Percentiles rank a stretch among this genome's conserved stretches.
phyloP scores from a whole-genome alignment of 2,113 vertebrate genomes.

The Halcyon malimbica region DNA sequence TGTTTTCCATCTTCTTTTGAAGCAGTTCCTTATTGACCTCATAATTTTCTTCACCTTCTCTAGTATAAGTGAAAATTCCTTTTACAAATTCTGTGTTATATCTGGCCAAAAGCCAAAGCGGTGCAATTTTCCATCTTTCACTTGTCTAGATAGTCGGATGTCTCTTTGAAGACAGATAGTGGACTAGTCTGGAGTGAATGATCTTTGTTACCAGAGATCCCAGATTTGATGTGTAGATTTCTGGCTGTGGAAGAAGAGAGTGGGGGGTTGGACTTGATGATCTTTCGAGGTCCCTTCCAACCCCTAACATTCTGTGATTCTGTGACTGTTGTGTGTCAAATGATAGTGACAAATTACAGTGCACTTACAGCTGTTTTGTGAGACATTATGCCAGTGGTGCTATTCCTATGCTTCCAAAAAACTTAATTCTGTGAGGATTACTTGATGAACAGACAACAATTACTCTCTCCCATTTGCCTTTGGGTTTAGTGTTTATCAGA shows the following conservation, averaged over 20 bases:
- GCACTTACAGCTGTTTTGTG: not conserved
- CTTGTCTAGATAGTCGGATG: not conserved
- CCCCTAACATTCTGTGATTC: too few species aligned
- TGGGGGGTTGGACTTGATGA: too few species aligned
- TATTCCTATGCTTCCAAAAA: not conserved
- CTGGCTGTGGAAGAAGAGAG: not conserved
- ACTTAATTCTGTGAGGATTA: not conserved
- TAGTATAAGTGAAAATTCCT: not conserved
- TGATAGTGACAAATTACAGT: not conserved
- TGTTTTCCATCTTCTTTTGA: not conserved
- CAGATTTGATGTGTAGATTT: not conserved
- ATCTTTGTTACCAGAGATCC: not conserved
- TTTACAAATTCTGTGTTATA: not conserved
- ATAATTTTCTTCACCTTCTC: not conserved
- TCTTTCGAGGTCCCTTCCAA: too few species aligned
- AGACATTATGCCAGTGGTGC: not conserved
- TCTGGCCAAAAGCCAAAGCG: not conserved
- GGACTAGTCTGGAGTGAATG: not conserved
- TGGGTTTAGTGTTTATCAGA: not conserved
- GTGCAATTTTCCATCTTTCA: not conserved
- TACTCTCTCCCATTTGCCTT: not conserved
- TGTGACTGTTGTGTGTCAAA: fast-evolving
- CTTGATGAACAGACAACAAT: not conserved
- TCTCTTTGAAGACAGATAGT: not conserved
- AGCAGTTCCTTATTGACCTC: not conserved